These are phyloP conservation scores for Adrianichthys oophorus DNA, from an alignment of 2,797 vertebrate genomes.

Conservation along the genomic window DNA sequence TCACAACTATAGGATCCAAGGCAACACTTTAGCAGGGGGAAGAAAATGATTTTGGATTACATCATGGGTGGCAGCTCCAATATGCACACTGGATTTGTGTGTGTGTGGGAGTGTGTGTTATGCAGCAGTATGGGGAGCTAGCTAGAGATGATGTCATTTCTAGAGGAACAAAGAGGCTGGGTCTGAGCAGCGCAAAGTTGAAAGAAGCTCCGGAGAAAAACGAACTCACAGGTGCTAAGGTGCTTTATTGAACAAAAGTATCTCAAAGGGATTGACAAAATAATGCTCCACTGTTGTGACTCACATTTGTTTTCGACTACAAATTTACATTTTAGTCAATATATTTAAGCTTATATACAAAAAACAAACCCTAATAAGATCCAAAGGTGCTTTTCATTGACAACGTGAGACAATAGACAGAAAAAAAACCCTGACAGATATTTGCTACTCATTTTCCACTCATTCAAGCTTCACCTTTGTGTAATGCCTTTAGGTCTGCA, in stretches of 20 bases:
- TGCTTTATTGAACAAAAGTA: slow-evolving; percentile 82
- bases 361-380: slow-evolving; percentile 45
- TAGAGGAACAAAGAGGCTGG: slow-evolving; percentile 68
- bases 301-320: slow-evolving; percentile 40
- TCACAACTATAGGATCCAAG: slow-evolving; percentile 4
- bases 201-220: slow-evolving; percentile 48
- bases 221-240: slow-evolving; percentile 77
- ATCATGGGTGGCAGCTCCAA: slow-evolving; percentile 57
- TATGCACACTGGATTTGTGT: slow-evolving; percentile 44
- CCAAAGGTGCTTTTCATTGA: slow-evolving; percentile 62
- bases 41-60: slow-evolving; percentile 48
- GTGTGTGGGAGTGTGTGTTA: slow-evolving; percentile 20
- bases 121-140: slow-evolving; percentile 59
- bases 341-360: slow-evolving; percentile 42
- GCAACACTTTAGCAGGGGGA: slow-evolving; percentile 2
- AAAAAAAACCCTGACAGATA: slow-evolving; percentile 47
- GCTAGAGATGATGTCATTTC: slow-evolving; percentile 76
- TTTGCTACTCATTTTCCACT: slow-evolving; percentile 26
- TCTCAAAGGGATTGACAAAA: slow-evolving; percentile 75
- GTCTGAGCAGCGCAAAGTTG: slow-evolving; percentile 51
- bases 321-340: slow-evolving; percentile 58
- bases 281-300: slow-evolving; percentile 60
- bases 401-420: slow-evolving; percentile 40
- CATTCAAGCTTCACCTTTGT: slow-evolving; percentile 43
- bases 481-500: slow-evolving; percentile 46